These are phyloP conservation scores for Tamias sibiricus DNA, from an alignment of 2,113 vertebrate genomes.

Conservation along the genomic window DNA sequence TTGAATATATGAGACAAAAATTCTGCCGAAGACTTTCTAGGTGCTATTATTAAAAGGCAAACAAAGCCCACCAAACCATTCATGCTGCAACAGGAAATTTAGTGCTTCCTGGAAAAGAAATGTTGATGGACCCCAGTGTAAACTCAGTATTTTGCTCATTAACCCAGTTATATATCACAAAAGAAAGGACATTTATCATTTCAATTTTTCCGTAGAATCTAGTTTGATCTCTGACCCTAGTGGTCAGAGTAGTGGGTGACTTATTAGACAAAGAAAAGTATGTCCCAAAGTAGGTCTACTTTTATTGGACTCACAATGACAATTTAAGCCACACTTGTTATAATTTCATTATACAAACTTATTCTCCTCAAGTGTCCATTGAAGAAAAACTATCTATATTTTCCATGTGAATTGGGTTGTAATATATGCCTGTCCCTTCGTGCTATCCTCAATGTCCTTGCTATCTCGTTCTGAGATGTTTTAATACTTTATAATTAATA, in stretches of 20 bases:
- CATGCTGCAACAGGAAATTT: neutral
- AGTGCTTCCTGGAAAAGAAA: neutral
- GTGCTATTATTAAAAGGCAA: conserved; percentile 27
- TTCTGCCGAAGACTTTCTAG: conserved; percentile 54
- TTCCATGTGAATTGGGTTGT: neutral
- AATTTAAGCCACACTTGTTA: neutral
- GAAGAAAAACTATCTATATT: neutral
- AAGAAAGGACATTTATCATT: neutral
- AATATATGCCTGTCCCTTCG: neutral
- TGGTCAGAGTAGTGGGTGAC: neutral
- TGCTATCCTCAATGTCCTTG: neutral
- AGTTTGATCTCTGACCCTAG: neutral
- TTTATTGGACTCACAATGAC: neutral
- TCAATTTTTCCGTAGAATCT: neutral
- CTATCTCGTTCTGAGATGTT: neutral
- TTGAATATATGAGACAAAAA: conserved; percentile 61
- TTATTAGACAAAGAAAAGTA: neutral
- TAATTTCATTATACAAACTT: neutral
- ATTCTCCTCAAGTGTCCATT: neutral
- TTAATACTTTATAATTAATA: neutral
- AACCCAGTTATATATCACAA: neutral
- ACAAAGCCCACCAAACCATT: neutral
- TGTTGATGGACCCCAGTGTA: neutral
- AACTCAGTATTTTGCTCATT: neutral
- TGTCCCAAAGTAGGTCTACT: neutral